Evolutionary conservation across 2,888 invertebrate genomes (phyloP).

Genomic region (Apodemia zela): DNA sequence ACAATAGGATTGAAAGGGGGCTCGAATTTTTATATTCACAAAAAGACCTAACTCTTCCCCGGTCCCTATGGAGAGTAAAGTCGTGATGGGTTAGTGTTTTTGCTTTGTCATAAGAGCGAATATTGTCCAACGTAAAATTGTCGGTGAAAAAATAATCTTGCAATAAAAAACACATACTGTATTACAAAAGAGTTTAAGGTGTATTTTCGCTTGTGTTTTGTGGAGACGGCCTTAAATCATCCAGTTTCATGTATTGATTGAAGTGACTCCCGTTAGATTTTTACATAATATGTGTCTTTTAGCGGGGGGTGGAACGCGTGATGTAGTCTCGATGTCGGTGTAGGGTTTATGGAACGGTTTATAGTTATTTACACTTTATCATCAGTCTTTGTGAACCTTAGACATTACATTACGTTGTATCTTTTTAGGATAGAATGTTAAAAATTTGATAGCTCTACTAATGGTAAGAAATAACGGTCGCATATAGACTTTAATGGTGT

Average conservation of each 20-base stretch:
- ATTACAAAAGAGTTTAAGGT: slow-evolving; percentile 38
- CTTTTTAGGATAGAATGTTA: too few relatives aligned
- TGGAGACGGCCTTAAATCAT: slow-evolving; percentile 73
- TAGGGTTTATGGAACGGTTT: slow-evolving; percentile 11
- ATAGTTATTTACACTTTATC: slow-evolving; percentile 14
- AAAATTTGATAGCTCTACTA: too few relatives aligned
- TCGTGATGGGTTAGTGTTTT: slow-evolving; percentile 37
- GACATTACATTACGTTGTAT: neutral
- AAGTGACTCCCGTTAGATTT: slow-evolving; percentile 77
- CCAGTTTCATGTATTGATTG: slow-evolving; percentile 77
- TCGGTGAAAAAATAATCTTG: slow-evolving; percentile 49
- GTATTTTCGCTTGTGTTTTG: slow-evolving; percentile 38
- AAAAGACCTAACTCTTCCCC: slow-evolving; percentile 71
- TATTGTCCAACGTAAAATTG: slow-evolving; percentile 52
- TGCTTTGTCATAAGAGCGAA: slow-evolving; percentile 50
- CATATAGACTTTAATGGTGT: too few relatives aligned
- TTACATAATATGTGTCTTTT: slow-evolving; percentile 77
- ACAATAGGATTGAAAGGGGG: slow-evolving; percentile 78
- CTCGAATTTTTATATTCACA: slow-evolving; percentile 79
- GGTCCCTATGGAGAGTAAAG: slow-evolving; percentile 45
- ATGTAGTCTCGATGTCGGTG: slow-evolving; percentile 11
- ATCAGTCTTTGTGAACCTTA: neutral
- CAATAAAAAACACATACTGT: slow-evolving; percentile 38
- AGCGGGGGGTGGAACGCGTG: slow-evolving; percentile 43
- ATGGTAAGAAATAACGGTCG: too few relatives aligned